phyloP scores from a whole-genome alignment of 2,113 vertebrate genomes.

The Elgaria multicarinata region DNA sequence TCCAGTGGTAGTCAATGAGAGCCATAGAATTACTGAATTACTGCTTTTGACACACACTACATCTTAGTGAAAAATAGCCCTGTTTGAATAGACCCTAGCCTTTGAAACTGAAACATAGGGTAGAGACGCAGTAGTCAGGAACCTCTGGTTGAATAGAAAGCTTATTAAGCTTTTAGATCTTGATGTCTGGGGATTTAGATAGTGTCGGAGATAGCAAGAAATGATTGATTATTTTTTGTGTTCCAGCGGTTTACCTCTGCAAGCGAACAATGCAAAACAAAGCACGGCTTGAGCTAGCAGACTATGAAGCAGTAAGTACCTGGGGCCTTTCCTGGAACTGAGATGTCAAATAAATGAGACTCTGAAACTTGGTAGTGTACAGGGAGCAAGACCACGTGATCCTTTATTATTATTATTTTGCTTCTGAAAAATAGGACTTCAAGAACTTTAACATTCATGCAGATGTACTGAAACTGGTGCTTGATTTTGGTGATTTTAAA shows the following conservation, averaged over 20 bases:
- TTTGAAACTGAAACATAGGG: slow-evolving; percentile 31
- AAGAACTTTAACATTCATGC: not conserved
- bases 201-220: slow-evolving; percentile 46
- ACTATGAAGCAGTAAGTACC: slow-evolving; percentile 96
- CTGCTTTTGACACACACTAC: slow-evolving; percentile 23
- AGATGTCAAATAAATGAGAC: slow-evolving; percentile 33
- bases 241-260: slow-evolving; percentile 97
- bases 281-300: slow-evolving; percentile 94
- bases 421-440: not conserved
- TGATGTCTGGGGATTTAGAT: slow-evolving; percentile 25
- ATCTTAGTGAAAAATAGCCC: slow-evolving; percentile 29
- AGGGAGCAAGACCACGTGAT: not conserved
- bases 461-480: not conserved
- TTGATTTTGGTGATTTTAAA: not conserved
- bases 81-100: not conserved
- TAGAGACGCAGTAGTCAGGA: not conserved
- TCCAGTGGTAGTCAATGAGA: slow-evolving; percentile 29
- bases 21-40: slow-evolving; percentile 55
- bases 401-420: not conserved
- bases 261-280: slow-evolving; percentile 99
- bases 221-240: slow-evolving; percentile 48
- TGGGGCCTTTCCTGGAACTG: not conserved
- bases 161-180: slow-evolving; percentile 9
- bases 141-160: not conserved
- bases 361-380: not conserved